phyloP scores from a whole-genome alignment of 1,140 invertebrate species.

The Drosophila elegans region DNA sequence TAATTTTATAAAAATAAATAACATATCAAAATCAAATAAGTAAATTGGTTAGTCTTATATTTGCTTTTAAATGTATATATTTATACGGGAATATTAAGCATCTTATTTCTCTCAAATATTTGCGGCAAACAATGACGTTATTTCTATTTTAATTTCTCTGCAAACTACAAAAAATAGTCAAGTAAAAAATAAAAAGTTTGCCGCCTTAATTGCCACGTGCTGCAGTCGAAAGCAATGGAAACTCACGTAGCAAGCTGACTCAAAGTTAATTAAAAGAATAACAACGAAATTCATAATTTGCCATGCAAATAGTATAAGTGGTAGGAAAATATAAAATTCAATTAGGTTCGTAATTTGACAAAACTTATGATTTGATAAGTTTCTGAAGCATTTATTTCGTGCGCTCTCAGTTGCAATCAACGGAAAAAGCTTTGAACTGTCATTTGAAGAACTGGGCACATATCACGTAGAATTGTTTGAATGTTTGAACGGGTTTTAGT shows the following conservation, averaged over 20 bases:
- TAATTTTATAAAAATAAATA: no score
- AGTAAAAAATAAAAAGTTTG: constrained; percentile 11
- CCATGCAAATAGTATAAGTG: constrained; percentile 7
- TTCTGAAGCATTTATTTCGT: background rate
- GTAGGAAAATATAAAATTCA: constrained; percentile 31
- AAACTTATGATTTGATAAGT: background rate
- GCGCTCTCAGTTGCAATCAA: constrained; percentile 7
- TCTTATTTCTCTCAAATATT: constrained; percentile 1
- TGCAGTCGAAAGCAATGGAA: constrained; percentile 35
- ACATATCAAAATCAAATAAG: no score
- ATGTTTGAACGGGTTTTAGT: constrained; percentile 23
- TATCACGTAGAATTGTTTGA: constrained; percentile 26
- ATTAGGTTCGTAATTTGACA: constrained; percentile 42
- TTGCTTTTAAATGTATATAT: background rate
- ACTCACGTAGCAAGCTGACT: constrained; percentile 59
- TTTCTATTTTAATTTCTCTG: constrained; percentile 20
- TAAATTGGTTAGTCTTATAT: no score
- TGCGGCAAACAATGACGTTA: constrained; percentile 47
- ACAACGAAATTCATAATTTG: constrained; percentile 4
- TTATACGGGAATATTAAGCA: no score
- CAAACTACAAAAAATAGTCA: constrained; percentile 14
- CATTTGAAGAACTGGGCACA: constrained; percentile 9
- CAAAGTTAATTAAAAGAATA: constrained; percentile 20
- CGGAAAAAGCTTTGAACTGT: constrained; percentile 4
- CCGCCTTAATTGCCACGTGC: constrained; percentile 42